phyloP scores from a whole-genome alignment of 2,797 vertebrate genomes.

The Poeciliopsis gracilis region DNA sequence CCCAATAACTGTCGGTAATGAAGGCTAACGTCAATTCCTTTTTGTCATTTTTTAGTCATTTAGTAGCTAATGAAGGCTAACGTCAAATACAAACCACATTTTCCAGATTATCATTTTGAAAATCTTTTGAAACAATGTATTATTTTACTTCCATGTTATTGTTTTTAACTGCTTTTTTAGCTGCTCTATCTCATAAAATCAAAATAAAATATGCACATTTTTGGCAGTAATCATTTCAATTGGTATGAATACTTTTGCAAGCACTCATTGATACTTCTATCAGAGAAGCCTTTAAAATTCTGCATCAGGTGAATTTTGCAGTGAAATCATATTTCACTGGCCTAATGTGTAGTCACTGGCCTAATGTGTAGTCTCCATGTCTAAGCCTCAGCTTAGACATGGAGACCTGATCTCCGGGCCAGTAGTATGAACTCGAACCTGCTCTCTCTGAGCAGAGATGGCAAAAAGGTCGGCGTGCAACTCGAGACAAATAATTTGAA shows the following conservation, averaged over 20 bases:
- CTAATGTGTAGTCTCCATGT: slow-evolving; percentile 68
- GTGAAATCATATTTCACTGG: slow-evolving; percentile 65
- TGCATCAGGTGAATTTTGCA: slow-evolving; percentile 7
- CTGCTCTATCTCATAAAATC: neutral
- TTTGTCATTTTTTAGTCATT: neutral
- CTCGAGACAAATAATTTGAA: slow-evolving; percentile 65
- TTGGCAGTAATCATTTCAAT: neutral
- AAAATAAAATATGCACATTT: neutral
- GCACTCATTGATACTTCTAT: neutral
- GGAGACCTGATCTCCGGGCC: slow-evolving; percentile 54
- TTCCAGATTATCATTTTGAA: neutral
- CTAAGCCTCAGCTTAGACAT: slow-evolving; percentile 63
- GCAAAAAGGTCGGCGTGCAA: slow-evolving; percentile 49
- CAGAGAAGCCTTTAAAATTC: neutral
- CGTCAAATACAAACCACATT: neutral
- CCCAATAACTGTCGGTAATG: neutral
- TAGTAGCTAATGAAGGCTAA: neutral
- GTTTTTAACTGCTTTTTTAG: neutral
- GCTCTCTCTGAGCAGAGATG: slow-evolving; percentile 48
- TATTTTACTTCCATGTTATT: neutral
- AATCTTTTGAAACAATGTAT: neutral
- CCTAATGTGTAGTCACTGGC: slow-evolving; percentile 64
- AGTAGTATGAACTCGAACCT: slow-evolving; percentile 10
- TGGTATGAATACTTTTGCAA: neutral
- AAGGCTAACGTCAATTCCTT: neutral